Evolutionary conservation across 2,797 vertebrate species (phyloP), one percentile per base, ranked within the genome.

Genomic region (Eremophila alpestris): DNA sequence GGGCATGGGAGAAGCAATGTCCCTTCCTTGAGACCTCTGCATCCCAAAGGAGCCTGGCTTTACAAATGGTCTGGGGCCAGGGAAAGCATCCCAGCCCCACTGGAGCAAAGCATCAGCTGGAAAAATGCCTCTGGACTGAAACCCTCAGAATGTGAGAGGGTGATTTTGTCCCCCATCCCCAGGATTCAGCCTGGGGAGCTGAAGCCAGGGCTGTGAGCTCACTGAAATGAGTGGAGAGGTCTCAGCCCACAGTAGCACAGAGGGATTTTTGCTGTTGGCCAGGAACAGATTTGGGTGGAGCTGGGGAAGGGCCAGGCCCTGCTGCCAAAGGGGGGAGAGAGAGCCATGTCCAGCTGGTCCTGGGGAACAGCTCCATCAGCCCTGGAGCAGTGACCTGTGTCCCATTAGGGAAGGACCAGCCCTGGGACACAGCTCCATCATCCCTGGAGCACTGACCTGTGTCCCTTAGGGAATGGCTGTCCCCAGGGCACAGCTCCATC

Each of bases 101-200:
- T 5, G 24, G 24, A 43, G 38, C 27, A 24, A 69, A 82, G 48
- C 45, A 5, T 13, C 6, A 2, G n/a, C 30, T 36, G 48, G 11
- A 7, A 65, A 80, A 77, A 82, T 0, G 5, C 62, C 34, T 11
- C 0, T n/a, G 40, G 20, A 11, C 18, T 8, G 46, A 22, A 38
- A 26, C 34, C 11, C 10, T 5, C 21, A 1, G 55, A 30, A 12
- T 0, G 4, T 23, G 60, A 30, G 55, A 7, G 5, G 60, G 23
- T 22, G 16, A 0, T 63, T 63, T 4, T 67, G 49, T 15, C 21
- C 43, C 16, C 7, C 2, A 19, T 1, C 11, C 24, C 34, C n/a
- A 11, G 67, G 34, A 4, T 8, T 1, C 1, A 5, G 56, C 24
- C 7, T 0, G 0, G 29, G 29, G 23, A 12, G 29, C 32, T 52